Conservation (phyloP, 1,140 invertebrate species). For the Rhagoletis pomonella region DNA sequence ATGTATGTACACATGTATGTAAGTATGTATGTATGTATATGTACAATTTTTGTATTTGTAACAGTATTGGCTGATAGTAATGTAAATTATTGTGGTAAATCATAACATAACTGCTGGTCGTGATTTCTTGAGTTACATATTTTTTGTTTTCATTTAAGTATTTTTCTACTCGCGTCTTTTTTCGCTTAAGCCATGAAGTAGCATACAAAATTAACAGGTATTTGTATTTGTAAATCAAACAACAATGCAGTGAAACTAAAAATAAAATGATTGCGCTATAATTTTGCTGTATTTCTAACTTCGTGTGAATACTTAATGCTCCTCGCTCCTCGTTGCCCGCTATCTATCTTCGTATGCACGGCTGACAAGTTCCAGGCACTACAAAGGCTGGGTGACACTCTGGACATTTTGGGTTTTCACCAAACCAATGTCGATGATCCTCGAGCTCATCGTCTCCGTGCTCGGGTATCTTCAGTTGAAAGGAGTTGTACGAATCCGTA, state of each 20-base stretch:
- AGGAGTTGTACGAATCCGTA: constrained; percentile 77
- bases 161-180: not conserved
- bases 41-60: no score
- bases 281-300: not conserved
- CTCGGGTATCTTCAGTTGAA: constrained; percentile 76
- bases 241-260: constrained; percentile 3
- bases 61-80: no score
- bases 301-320: constrained; percentile 17
- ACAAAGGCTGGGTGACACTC: constrained; percentile 79
- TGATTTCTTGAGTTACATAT: no score
- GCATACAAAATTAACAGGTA: not conserved
- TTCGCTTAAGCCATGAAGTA: not conserved
- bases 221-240: not conserved
- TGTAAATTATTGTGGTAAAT: no score
- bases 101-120: no score
- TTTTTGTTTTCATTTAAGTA: not conserved
- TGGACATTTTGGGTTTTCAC: constrained; percentile 78
- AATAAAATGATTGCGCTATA: constrained; percentile 11
- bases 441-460: constrained; percentile 65
- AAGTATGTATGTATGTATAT: no score
- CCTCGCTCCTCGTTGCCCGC: not conserved
- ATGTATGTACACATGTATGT: no score
- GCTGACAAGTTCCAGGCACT: constrained; percentile 77
- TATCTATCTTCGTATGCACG: constrained; percentile 75
- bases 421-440: constrained; percentile 74